phyloP scores from a whole-genome alignment of 2,888 invertebrate genomes.

The Phalera bucephala region DNA sequence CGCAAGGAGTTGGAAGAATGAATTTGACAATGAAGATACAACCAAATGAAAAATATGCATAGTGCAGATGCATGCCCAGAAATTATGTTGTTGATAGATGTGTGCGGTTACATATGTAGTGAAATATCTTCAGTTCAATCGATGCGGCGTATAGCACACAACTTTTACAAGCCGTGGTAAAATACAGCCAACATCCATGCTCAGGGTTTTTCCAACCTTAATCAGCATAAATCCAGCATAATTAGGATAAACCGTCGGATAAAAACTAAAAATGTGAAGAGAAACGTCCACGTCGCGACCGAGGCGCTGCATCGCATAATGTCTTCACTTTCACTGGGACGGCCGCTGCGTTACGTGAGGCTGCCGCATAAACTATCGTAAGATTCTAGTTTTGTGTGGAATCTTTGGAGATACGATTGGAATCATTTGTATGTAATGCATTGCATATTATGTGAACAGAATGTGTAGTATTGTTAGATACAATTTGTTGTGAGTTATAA shows the following conservation, averaged over 20 bases:
- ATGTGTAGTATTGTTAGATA: no score
- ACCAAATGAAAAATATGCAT: no score
- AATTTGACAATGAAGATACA: no score
- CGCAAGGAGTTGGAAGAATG: no score
- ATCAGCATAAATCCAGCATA: constrained; percentile 3
- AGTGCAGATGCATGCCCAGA: no score
- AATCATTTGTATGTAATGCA: background rate
- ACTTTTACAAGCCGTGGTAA: background rate
- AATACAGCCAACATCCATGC: background rate
- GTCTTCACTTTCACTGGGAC: constrained; percentile 30
- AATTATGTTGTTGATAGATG: no score
- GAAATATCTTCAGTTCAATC: no score
- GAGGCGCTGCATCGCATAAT: constrained; percentile 28
- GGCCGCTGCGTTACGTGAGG: constrained; percentile 8
- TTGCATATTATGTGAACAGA: no score
- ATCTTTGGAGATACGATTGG: background rate
- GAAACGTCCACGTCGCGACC: constrained; percentile 17
- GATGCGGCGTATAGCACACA: no score
- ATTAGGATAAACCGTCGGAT: constrained; percentile 14
- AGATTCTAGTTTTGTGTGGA: background rate
- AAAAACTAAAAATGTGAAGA: constrained; percentile 16
- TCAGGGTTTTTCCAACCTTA: no score
- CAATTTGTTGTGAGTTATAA: no score
- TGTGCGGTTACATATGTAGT: no score
- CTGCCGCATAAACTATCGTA: constrained; percentile 12